Conservation (phyloP, 2,797 vertebrate species). For the Lutra lutra region DNA sequence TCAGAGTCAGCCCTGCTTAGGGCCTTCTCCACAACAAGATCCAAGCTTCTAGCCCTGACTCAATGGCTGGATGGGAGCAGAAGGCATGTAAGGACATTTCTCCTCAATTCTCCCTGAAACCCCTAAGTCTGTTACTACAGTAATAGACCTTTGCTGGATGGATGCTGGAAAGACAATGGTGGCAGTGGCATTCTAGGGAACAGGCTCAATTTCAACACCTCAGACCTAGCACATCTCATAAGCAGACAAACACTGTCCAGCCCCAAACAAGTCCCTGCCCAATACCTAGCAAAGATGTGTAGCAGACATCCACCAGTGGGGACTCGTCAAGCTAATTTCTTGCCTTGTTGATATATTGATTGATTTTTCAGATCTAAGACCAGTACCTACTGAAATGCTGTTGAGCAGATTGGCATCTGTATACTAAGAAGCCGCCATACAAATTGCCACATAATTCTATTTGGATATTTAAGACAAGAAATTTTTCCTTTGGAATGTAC, state of each 20-base stretch:
- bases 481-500: background rate
- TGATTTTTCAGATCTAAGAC: slow-evolving; percentile 11
- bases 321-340: background rate
- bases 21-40: background rate
- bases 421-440: background rate
- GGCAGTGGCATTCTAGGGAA: background rate
- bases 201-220: background rate
- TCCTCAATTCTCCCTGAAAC: background rate
- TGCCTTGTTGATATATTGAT: background rate
- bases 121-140: background rate
- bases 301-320: background rate
- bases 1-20: background rate
- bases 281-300: background rate
- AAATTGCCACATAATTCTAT: background rate
- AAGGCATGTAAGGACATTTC: background rate
- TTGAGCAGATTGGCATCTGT: background rate
- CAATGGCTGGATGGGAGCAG: background rate
- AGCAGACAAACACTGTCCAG: background rate
- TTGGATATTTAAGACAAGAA: background rate
- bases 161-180: background rate
- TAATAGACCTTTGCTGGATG: background rate
- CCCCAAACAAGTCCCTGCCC: background rate
- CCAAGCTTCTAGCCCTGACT: background rate
- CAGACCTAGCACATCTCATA: background rate
- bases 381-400: background rate